Percentiles rank a stretch among this genome's conserved stretches.
Evolutionary conservation across 1,140 invertebrate species (phyloP).

Genomic region (Apocrypta bakeri): DNA sequence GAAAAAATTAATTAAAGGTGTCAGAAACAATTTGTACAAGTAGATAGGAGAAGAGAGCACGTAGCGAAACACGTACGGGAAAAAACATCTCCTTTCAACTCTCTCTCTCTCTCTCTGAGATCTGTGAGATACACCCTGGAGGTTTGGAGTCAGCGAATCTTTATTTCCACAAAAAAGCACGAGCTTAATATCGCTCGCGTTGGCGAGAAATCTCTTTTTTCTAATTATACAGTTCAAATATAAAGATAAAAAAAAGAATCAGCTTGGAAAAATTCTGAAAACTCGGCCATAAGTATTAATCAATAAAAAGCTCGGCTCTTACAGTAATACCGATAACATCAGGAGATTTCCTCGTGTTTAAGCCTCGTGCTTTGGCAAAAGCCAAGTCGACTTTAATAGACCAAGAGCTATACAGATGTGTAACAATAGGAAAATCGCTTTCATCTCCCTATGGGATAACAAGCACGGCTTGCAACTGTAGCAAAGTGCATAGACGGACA

Average conservation of each 20-base stretch:
- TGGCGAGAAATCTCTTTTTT: background rate
- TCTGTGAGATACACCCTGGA: background rate
- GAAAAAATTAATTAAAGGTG: background rate
- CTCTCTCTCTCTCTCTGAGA: background rate
- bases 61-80: background rate
- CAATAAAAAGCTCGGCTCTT: too few species aligned
- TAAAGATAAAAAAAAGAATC: background rate
- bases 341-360: background rate
- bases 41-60: background rate
- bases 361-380: background rate
- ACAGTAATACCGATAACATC: too few species aligned
- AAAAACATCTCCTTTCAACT: background rate
- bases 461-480: background rate
- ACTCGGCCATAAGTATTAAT: background rate
- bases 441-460: background rate
- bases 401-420: background rate
- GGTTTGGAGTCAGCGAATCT: background rate
- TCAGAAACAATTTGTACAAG: background rate
- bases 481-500: background rate
- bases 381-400: slow-evolving; percentile 2
- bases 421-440: slow-evolving; percentile 20
- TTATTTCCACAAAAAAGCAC: background rate
- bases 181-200: background rate
- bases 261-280: background rate
- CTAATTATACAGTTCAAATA: background rate